Evolutionary conservation across 2,888 invertebrate species (phyloP).

Genomic region (Epistrophe eligans): DNA sequence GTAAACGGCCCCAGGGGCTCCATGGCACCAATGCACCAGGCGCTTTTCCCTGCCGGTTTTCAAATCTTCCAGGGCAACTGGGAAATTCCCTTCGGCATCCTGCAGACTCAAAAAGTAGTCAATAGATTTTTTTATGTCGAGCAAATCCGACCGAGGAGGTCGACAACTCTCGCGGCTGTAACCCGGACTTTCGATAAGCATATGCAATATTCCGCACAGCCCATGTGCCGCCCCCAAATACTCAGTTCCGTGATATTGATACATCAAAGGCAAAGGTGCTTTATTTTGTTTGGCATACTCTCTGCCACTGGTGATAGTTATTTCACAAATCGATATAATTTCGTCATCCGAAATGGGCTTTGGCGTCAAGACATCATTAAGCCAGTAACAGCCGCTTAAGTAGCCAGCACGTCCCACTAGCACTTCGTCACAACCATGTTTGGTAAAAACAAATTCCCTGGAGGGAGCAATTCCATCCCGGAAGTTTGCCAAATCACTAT

Average conservation of each 20-base stretch:
- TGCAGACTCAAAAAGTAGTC: slow-evolving; percentile 87
- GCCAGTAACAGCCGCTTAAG: slow-evolving; percentile 90
- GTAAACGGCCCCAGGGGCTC: slow-evolving; percentile 92
- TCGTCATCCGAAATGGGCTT: slow-evolving; percentile 83
- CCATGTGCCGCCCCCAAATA: slow-evolving; percentile 88
- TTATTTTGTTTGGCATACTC: slow-evolving; percentile 86
- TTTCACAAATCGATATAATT: slow-evolving; percentile 88
- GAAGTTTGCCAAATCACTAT: slow-evolving; percentile 82
- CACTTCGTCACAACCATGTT: slow-evolving; percentile 91
- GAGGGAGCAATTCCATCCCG: slow-evolving; percentile 83
- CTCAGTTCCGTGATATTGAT: slow-evolving; percentile 85
- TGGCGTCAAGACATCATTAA: slow-evolving; percentile 84
- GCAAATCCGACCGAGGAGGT: slow-evolving; percentile 80
- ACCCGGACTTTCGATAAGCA: slow-evolving; percentile 86
- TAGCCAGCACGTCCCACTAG: slow-evolving; percentile 94
- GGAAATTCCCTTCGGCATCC: slow-evolving; percentile 90
- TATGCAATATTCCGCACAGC: slow-evolving; percentile 87
- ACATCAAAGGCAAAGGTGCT: slow-evolving; percentile 90
- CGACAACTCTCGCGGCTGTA: slow-evolving; percentile 80
- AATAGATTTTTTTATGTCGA: slow-evolving; percentile 87
- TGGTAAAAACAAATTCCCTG: slow-evolving; percentile 85
- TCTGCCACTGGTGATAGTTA: slow-evolving; percentile 89
- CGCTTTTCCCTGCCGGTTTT: slow-evolving; percentile 86
- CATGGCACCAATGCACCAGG: slow-evolving; percentile 96
- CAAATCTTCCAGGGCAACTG: slow-evolving; percentile 89